A percentile compares a stretch with the other conserved stretches of the same genome.
Evolutionary conservation across 2,113 vertebrate species (phyloP).

Genomic region (Morphnarchus princeps): DNA sequence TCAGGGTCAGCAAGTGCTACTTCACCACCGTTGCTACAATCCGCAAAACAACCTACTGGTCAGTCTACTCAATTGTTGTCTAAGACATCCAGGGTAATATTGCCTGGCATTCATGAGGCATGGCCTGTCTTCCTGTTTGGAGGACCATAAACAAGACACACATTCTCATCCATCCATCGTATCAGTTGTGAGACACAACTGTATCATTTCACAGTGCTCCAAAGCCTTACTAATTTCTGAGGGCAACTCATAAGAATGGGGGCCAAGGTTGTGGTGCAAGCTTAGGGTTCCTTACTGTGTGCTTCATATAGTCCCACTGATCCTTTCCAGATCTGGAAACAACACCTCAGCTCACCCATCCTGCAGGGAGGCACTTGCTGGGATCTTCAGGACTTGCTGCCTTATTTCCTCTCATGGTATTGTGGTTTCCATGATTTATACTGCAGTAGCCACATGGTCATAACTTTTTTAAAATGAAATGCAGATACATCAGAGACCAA

Average conservation of each 20-base stretch:
- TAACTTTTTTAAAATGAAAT: neutral
- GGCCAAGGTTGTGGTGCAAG: neutral
- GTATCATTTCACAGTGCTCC: neutral
- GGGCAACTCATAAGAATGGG: neutral
- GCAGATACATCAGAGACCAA: neutral
- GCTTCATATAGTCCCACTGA: neutral
- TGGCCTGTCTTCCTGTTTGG: neutral
- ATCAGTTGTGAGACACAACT: neutral
- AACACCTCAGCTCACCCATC: neutral
- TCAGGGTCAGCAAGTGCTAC: neutral
- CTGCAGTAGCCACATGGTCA: neutral
- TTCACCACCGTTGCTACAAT: neutral
- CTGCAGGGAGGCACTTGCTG: neutral
- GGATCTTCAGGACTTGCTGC: neutral
- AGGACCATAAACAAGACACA: neutral
- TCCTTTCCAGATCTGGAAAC: neutral
- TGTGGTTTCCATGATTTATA: neutral
- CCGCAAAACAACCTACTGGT: neutral
- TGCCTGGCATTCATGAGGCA: neutral
- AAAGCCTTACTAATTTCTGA: neutral
- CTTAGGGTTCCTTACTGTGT: neutral
- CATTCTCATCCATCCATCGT: neutral
- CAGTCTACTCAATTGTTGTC: neutral
- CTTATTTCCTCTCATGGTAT: neutral
- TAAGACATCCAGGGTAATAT: neutral